phyloP scores from a whole-genome alignment of 2,888 invertebrate genomes.

The Fragum whitleyi region DNA sequence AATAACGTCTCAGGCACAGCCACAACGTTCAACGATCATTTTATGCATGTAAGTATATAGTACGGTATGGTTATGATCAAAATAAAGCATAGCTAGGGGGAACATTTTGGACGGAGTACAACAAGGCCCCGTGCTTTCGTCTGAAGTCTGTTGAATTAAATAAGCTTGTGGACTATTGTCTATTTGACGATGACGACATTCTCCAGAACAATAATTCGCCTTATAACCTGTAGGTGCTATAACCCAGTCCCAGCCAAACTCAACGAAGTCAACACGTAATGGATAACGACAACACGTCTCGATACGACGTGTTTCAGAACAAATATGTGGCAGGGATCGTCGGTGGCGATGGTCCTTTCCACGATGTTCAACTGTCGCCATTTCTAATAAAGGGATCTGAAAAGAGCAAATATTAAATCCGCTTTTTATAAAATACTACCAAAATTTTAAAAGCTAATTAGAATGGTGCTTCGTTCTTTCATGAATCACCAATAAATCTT shows the following conservation, averaged over 20 bases:
- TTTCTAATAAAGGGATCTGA: constrained; percentile 78
- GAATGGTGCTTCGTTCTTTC: too few species aligned
- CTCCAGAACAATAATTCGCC: constrained; percentile 98
- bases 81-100: constrained; percentile 94
- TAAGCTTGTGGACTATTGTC: constrained; percentile 96
- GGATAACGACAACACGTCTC: constrained; percentile 97
- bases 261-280: constrained; percentile 95
- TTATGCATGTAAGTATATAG: constrained; percentile 76
- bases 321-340: constrained; percentile 93
- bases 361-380: constrained; percentile 65
- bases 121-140: constrained; percentile 93
- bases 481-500: too few species aligned
- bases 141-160: constrained; percentile 89
- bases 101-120: constrained; percentile 95
- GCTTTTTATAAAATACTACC: too few species aligned
- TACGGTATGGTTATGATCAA: constrained; percentile 92
- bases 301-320: constrained; percentile 92
- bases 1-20: constrained; percentile 67
- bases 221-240: constrained; percentile 97
- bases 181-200: constrained; percentile 95
- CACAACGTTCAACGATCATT: constrained; percentile 78
- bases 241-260: constrained; percentile 99
- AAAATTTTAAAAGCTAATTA: neutral
- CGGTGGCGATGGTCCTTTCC: constrained; percentile 86
- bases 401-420: constrained; percentile 55